Base-by-base conservation (phyloP, 2,797 vertebrate species). In the Crocodylus rhombifer region DNA sequence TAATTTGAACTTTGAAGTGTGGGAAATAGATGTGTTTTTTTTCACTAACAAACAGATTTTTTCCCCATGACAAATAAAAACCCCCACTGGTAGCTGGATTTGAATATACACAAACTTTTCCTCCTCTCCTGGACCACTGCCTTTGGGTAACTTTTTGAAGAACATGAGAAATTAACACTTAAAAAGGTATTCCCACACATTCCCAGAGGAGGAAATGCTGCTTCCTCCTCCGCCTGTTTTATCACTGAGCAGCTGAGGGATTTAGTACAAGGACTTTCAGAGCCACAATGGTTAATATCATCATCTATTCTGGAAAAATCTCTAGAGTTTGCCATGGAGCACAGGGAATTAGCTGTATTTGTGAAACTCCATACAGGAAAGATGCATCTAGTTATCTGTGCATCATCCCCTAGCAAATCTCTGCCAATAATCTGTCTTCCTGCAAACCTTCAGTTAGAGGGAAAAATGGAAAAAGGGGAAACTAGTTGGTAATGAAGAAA, bases 141-240 rank as follows among this genome's bases (percentile, higher is more conserved):
- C 95, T 96, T 94, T 12, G 95, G 96, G 95, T 89, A 94, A 82
- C 79, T 96, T 94, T 95, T 91, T 93, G 91, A 95, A 95, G 96
- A 97, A 96, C 88, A 95, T 84, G 94, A 96, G 92, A 92, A 84
- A 97, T 96, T 96, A 97, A 86, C 96, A 97, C 96, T 96, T 96
- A 92, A 97, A 97, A 97, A 97, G 95, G 88, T 96, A 91, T 92
- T 96, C 95, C 95, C 95, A 95, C 96, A 95, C 85, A 94, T 26
- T 94, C 92, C 80, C 67, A 28, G 92, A 94, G 94, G 93, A 95
- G 94, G 95, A 96, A 96, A 93, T 28, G 87, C 36, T 85, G 89
- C 93, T 96, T 97, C 96, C 95, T 92, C 95, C 92, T 91, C 92
- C 90, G 90, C 90, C 91, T 88, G 96, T 93, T 87, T 89, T 63